Evolutionary conservation across 2,113 vertebrate genomes (phyloP).

Genomic region (Abramis brama): DNA sequence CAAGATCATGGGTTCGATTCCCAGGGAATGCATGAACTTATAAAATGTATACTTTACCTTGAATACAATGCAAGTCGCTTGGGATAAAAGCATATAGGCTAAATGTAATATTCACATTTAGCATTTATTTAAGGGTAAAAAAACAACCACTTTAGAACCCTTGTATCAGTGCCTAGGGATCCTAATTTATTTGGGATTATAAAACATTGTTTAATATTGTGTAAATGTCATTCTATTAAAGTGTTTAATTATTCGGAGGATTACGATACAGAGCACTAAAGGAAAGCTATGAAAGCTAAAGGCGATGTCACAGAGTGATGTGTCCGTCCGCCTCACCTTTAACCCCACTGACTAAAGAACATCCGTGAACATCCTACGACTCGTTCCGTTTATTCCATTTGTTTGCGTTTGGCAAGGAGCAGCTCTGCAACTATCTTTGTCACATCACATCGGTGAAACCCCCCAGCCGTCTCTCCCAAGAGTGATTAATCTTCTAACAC

Average conservation of each 20-base stretch:
- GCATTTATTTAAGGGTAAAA: neutral
- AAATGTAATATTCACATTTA: neutral
- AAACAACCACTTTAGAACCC: neutral
- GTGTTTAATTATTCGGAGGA: neutral
- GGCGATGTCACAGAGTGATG: neutral
- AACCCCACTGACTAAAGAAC: conserved; percentile 17
- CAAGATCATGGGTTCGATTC: neutral
- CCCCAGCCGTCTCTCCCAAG: conserved; percentile 78
- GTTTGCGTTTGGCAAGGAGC: conserved; percentile 31
- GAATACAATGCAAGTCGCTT: neutral
- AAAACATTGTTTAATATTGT: neutral
- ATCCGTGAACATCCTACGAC: neutral
- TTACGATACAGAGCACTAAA: neutral
- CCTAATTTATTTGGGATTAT: neutral
- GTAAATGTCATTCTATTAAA: neutral
- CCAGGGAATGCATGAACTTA: neutral
- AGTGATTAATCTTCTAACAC: conserved; percentile 93
- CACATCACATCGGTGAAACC: conserved; percentile 63
- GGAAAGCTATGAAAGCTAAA: neutral
- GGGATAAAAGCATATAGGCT: neutral
- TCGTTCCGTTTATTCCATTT: conserved; percentile 10
- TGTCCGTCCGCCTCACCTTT: neutral
- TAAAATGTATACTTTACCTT: too few species aligned
- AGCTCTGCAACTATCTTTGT: conserved; percentile 46
- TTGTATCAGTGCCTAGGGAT: neutral